Base-by-base conservation (phyloP, 2,888 invertebrate species). In the Meganola albula region DNA sequence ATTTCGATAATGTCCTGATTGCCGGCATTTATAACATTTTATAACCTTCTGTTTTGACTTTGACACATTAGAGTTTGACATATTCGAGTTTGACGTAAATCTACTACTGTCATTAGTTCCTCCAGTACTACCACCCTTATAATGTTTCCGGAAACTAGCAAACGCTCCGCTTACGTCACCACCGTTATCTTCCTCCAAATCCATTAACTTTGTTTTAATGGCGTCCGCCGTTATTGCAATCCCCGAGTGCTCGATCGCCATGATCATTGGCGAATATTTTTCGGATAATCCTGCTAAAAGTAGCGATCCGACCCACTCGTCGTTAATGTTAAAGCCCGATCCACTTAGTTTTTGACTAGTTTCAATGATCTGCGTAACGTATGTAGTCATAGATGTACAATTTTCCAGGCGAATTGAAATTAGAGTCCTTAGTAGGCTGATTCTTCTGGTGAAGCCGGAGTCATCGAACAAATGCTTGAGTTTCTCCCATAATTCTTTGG, bases 311-410 rank as follows among this genome's bases (percentile, higher is more conserved):
- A 30, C 27, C 40, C 36, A 49, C 26, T 52, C 44, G 22, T 49
- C 48, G 18, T 29, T 44, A 1, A 52, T 45, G 2, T 30, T 12
- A 27, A 52, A 54, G n/a, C 40, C 40, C n/a, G 36, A 41, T 6
- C 41, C 35, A 28, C 30, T 40, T 10, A 46, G 34, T 26, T 27
- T 40, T 22, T 46, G 44, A 2, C 14, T 18, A 9, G 29, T 39
- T 35, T 35, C 39, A 1, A 43, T 20, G 0, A 49, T 40, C 34
- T 40, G 40, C 10, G 48, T 48, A 6, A 44, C 40, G 6, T 44
- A 44, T 2, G 29, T 18, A 10, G 46, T 31, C 50, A 45, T 31
- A 8, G 31, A 31, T 12, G 12, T 18, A 6, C 32, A 16, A 27
- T 33, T 37, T 44, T 43, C 37, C 5, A 37, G 42, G 14, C 40